Evolutionary conservation across 2,113 vertebrate genomes (phyloP).

Genomic region (Syngnathoides biaculeatus): DNA sequence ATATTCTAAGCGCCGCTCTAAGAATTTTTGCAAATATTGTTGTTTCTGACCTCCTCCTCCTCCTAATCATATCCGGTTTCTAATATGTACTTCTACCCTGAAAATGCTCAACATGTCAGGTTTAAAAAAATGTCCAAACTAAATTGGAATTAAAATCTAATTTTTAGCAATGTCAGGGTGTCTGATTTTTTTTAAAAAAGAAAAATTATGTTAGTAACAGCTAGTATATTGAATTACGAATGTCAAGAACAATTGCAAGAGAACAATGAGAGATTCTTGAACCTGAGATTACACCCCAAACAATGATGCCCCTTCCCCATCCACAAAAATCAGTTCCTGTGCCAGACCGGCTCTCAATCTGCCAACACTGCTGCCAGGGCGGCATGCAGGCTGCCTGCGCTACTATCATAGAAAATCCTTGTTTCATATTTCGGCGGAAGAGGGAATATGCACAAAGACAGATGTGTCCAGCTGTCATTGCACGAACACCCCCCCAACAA

Average conservation of each 20-base stretch:
- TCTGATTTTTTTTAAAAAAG: no score
- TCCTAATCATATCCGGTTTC: no score
- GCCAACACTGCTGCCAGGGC: conserved; percentile 43
- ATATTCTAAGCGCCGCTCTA: no score
- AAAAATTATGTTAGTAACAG: no score
- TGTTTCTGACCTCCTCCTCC: no score
- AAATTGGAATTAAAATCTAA: no score
- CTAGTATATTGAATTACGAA: no score
- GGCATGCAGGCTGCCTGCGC: conserved; percentile 36
- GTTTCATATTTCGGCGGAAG: conserved; percentile 38
- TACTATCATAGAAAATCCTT: conserved; percentile 35
- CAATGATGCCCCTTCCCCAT: conserved; percentile 31
- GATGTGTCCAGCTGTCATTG: conserved; percentile 44
- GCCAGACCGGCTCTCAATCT: conserved; percentile 43
- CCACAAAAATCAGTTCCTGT: conserved; percentile 33
- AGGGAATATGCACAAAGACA: conserved; percentile 37
- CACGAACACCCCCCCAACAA: conserved; percentile 18
- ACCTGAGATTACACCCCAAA: conserved; percentile 3
- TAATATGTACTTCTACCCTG: no score
- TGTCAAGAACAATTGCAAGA: neutral
- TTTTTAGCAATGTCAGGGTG: no score
- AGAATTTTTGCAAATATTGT: no score
- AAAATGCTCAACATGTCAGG: no score
- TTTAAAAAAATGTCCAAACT: no score
- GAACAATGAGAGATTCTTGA: conserved; percentile 9